These are phyloP conservation scores for Spisula subtruncata DNA, from an alignment of 2,888 invertebrate species.

Conservation along the genomic window DNA sequence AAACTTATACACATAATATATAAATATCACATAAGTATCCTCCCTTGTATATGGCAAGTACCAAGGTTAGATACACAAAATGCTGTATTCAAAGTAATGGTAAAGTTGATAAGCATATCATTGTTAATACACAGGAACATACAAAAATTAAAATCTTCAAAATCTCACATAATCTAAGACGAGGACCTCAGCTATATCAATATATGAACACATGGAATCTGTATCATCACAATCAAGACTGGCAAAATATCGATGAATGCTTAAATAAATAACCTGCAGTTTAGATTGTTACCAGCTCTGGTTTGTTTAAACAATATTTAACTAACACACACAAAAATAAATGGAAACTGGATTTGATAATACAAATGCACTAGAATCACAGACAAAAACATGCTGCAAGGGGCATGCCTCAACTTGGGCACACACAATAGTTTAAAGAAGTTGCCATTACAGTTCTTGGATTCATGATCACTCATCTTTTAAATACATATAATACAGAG, in stretches of 20 bases:
- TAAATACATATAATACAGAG: constrained; percentile 50
- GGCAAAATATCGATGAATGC: constrained; percentile 62
- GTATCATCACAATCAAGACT: constrained; percentile 55
- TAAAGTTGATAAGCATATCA: constrained; percentile 58
- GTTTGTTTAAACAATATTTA: constrained; percentile 46
- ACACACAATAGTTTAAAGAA: constrained; percentile 35
- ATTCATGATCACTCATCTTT: constrained; percentile 42
- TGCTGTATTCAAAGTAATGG: constrained; percentile 59
- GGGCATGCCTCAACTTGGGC: constrained; percentile 34
- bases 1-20: constrained; percentile 44
- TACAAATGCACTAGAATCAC: constrained; percentile 63
- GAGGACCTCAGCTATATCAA: constrained; percentile 65
- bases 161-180: constrained; percentile 65
- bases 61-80: constrained; percentile 53
- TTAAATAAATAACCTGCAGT: constrained; percentile 58
- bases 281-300: constrained; percentile 62
- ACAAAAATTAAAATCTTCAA: constrained; percentile 69
- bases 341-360: constrained; percentile 66
- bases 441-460: constrained; percentile 54
- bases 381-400: constrained; percentile 63
- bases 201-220: constrained; percentile 69
- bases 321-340: constrained; percentile 60
- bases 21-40: constrained; percentile 67
- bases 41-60: constrained; percentile 65
- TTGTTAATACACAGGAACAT: constrained; percentile 56